phyloP scores from a whole-genome alignment of 2,888 invertebrate species.

The Carterocephalus palaemon region DNA sequence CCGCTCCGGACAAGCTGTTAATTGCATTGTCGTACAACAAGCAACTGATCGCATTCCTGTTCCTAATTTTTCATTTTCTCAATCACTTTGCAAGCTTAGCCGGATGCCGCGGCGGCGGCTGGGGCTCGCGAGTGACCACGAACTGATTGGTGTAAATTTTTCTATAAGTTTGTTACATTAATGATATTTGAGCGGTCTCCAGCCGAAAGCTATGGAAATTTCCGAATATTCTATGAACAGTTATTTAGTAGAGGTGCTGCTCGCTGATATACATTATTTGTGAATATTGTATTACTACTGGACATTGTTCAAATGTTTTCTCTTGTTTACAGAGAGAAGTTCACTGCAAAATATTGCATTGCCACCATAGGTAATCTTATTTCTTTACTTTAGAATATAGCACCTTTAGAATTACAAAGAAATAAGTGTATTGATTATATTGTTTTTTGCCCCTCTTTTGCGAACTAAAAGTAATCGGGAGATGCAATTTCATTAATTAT shows the following conservation, averaged over 20 bases:
- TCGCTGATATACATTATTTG: conserved; percentile 42
- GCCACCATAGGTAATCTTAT: conserved; percentile 61
- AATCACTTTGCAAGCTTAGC: conserved; percentile 28
- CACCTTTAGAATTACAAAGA: no score
- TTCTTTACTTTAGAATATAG: conserved; percentile 68
- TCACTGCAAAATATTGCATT: conserved; percentile 48
- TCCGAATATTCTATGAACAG: conserved; percentile 44
- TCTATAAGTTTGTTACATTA: conserved; percentile 72
- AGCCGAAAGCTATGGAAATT: conserved; percentile 37
- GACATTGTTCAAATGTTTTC: conserved; percentile 33
- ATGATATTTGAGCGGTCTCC: conserved; percentile 46
- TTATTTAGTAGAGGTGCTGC: conserved; percentile 61
- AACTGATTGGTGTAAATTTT: conserved; percentile 76
- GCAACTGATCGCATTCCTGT: conserved; percentile 22
- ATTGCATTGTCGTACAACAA: conserved; percentile 20
- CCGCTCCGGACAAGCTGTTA: conserved; percentile 26
- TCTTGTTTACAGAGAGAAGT: conserved; percentile 37
- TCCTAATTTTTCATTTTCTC: conserved; percentile 31
- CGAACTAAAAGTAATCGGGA: no score
- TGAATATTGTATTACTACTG: conserved; percentile 45
- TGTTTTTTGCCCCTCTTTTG: no score
- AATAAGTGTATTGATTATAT: no score
- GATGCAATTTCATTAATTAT: no score
- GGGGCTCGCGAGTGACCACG: conserved; percentile 65
- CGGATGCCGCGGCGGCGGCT: conserved; percentile 49